Conservation (phyloP, 2,113 vertebrate species). For the Halichoerus grypus region DNA sequence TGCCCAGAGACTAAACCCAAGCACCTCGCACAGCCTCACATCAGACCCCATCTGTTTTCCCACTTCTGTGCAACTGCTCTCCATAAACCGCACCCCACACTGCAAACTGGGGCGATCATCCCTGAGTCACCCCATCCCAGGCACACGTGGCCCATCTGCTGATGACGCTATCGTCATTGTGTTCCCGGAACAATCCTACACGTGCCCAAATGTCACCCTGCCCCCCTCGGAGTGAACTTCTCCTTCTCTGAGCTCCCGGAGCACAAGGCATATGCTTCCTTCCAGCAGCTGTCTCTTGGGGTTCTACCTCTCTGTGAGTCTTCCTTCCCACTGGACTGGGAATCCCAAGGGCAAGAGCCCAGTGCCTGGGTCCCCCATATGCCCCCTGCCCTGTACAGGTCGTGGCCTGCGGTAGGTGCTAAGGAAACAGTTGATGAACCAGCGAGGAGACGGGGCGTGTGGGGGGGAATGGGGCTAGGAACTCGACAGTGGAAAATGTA, state of each 20-base stretch:
- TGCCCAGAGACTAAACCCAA: background rate
- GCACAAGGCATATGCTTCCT: background rate
- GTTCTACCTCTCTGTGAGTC: background rate
- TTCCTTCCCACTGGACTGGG: background rate
- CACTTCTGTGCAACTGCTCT: background rate
- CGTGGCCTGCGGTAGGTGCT: background rate
- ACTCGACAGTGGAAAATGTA: background rate
- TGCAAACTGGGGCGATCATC: background rate
- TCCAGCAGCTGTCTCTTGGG: accelerated
- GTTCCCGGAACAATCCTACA: background rate
- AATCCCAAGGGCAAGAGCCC: background rate
- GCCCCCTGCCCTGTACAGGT: background rate
- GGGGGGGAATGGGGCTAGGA: background rate
- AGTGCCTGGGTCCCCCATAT: background rate
- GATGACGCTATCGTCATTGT: background rate
- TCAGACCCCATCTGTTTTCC: background rate
- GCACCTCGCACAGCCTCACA: background rate
- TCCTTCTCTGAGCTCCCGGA: background rate
- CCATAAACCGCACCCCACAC: background rate
- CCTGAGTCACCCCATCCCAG: background rate
- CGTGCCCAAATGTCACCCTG: background rate
- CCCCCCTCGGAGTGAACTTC: background rate
- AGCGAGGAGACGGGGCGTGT: no score
- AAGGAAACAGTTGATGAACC: background rate
- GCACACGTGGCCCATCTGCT: background rate